Conservation (phyloP, 2,888 invertebrate species). For the Drosophila mimica region DNA sequence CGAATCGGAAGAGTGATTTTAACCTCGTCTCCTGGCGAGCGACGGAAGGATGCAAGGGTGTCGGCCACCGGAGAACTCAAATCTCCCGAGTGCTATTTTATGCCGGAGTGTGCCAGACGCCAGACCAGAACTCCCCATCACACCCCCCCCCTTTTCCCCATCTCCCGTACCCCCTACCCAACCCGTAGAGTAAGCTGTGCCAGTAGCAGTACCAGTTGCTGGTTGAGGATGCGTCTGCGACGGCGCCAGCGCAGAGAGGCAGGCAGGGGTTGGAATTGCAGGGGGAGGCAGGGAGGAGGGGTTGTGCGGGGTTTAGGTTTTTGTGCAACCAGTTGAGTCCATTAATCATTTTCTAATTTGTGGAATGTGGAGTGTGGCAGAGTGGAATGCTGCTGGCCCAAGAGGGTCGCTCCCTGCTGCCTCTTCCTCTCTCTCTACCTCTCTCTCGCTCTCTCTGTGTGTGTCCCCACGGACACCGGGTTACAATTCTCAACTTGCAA, state of each 20-base stretch:
- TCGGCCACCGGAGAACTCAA: constrained; percentile 45
- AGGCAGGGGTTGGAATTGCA: not conserved
- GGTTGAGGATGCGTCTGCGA: constrained; percentile 67
- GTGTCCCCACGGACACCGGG: constrained; percentile 43
- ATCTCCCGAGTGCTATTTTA: constrained; percentile 83
- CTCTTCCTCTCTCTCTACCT: not conserved
- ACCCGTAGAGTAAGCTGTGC: not conserved
- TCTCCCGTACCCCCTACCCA: not conserved
- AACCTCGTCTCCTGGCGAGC: constrained; percentile 56
- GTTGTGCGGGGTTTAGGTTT: constrained; percentile 25
- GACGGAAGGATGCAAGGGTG: constrained; percentile 52
- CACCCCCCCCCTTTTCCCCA: not conserved
- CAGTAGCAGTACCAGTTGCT: constrained; percentile 55
- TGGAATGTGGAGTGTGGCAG: constrained; percentile 80
- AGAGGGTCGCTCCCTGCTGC: constrained; percentile 40
- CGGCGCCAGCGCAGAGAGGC: constrained; percentile 46
- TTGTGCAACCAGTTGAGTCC: constrained; percentile 83
- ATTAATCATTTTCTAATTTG: constrained; percentile 85
- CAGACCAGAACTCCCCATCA: constrained; percentile 27
- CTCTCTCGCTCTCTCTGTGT: not conserved
- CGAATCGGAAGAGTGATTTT: constrained; percentile 82
- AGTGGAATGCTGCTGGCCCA: constrained; percentile 54
- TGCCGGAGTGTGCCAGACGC: constrained; percentile 82
- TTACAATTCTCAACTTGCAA: constrained; percentile 15
- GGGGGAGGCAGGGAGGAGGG: not conserved